Percentiles rank a stretch among this genome's conserved stretches.
Evolutionary conservation across 2,113 vertebrate genomes (phyloP).

Genomic region (Aphelocoma coerulescens): DNA sequence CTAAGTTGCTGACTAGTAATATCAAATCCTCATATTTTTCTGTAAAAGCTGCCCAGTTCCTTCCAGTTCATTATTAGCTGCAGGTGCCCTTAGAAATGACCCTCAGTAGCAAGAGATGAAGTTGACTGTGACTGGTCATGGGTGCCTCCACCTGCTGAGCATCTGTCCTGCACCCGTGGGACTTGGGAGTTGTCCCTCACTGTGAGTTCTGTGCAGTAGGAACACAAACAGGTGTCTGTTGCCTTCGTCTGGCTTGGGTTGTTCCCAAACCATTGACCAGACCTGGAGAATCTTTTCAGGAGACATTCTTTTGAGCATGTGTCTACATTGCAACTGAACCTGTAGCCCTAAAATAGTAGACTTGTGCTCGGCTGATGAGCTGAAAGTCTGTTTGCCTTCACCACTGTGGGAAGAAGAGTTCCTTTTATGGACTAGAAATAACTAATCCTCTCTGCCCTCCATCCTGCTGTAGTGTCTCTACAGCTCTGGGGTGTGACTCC

Average conservation of each 20-base stretch:
- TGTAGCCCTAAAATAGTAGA: neutral
- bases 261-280: neutral
- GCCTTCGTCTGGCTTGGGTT: neutral
- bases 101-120: accelerated
- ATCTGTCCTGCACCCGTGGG: accelerated
- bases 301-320: neutral
- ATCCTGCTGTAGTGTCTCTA: neutral
- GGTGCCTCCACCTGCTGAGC: neutral
- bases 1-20: neutral
- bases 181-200: neutral
- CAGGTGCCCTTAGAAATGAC: neutral
- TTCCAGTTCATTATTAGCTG: neutral
- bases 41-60: neutral
- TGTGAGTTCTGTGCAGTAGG: neutral
- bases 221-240: neutral
- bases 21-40: neutral
- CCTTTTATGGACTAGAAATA: neutral
- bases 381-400: neutral
- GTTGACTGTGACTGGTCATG: neutral
- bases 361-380: neutral
- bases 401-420: neutral
- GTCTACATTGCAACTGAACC: neutral
- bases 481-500: neutral
- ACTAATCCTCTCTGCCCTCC: neutral
- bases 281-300: neutral